phyloP scores from a whole-genome alignment of 2,797 vertebrate species.

The Hybognathus amarus region DNA sequence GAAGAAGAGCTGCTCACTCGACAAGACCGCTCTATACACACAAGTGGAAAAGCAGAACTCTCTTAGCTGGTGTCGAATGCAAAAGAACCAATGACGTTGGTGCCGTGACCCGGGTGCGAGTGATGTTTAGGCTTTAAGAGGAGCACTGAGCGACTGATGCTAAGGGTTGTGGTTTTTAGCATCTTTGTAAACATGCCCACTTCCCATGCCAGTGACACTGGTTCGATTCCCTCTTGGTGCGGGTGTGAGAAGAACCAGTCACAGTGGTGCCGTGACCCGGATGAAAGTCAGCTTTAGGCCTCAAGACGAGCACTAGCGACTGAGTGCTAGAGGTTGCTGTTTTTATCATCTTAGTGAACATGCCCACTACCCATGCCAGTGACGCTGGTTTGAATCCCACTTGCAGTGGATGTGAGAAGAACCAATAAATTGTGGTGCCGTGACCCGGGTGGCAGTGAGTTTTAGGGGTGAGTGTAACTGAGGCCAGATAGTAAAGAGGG shows the following conservation, averaged over 20 bases:
- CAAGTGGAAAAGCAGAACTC: too few species aligned
- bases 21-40: background rate
- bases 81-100: background rate
- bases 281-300: too few species aligned
- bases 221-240: background rate
- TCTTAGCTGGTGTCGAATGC: background rate
- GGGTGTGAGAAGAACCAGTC: background rate
- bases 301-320: too few species aligned
- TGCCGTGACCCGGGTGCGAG: background rate
- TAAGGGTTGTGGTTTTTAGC: too few species aligned
- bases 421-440: background rate
- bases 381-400: background rate
- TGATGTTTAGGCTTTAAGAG: too few species aligned
- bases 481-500: background rate
- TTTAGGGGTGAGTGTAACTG: background rate
- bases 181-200: too few species aligned
- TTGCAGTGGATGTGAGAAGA: background rate
- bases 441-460: too few species aligned
- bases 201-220: too few species aligned
- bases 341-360: too few species aligned
- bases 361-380: too few species aligned
- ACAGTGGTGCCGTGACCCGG: background rate
- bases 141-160: too few species aligned
- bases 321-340: too few species aligned
- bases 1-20: conserved; percentile 19